Evolutionary conservation across 2,113 vertebrate genomes (phyloP), one percentile per base, ranked within the genome.

Genomic region (Brachypodius melanocephalos): DNA sequence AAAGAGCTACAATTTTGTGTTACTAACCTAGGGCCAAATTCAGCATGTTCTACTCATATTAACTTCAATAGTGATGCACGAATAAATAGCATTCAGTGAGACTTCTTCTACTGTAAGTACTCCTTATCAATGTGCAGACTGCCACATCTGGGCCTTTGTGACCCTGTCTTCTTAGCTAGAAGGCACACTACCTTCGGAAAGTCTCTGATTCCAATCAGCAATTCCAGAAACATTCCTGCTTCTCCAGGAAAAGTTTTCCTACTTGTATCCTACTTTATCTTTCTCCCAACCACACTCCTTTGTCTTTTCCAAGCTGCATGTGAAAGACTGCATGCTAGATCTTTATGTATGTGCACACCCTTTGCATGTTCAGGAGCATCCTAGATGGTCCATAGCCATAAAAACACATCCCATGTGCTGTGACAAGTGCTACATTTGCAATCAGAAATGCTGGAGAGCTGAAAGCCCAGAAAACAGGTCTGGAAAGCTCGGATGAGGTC

Each of bases 1-100:
- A 62, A 89, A 93, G 48, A 82, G 45, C 48, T 59, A 36, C 32
- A 82, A 12, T 77, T 95, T 49, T 78, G 58, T 63, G 46, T 69
- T 85, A 67, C 46, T 95, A 51, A 93, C 91, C 71, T 68, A 51
- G 63, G 72, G 82, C 71, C 89, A 93, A 77, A 90, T 79, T 57
- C 82, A 86, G 22, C 9, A 3, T 86, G 85, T 81, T 93, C 90
- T 71, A 48, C 40, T 88, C 48, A 10, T 17, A 80, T 71, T 77
- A 88, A 78, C 68, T 88, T 96, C 71, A 82, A 16, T 14, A 55
- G 38, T 40, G 40, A 69, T n/a, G 54, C 34, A 76, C 1, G 3
- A 82, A 76, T 42, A 73, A 91, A 40, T 5, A 74, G 24, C 14
- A 80, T 66, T 45, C 81, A 36, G 54, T 77, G 67, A 76, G 46